A percentile compares a stretch with the other conserved stretches of the same genome.
phyloP scores from a whole-genome alignment of 2,113 vertebrate genomes.

The Noctilio leporinus region DNA sequence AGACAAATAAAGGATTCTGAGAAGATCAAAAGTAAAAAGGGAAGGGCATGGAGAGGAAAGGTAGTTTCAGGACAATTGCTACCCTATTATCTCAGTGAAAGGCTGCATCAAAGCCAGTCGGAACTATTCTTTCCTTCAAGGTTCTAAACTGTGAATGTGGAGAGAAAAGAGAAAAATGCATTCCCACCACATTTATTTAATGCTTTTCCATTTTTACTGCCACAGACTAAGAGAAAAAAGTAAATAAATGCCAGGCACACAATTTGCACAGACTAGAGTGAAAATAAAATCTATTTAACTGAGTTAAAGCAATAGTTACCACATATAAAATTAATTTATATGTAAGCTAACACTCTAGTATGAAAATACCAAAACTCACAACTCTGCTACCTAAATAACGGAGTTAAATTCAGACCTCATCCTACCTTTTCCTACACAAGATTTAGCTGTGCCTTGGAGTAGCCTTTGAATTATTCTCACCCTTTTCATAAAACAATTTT shows the following conservation, averaged over 20 bases:
- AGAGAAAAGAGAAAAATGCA: neutral
- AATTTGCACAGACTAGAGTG: neutral
- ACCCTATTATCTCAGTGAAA: neutral
- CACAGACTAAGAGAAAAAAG: neutral
- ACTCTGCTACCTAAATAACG: neutral
- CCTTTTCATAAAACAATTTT: neutral
- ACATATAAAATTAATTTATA: neutral
- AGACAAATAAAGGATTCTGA: slow-evolving; percentile 1
- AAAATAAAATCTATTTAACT: slow-evolving; percentile 36
- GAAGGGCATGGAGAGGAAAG: neutral
- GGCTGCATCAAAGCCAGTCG: neutral
- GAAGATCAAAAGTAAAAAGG: neutral
- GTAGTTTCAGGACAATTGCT: neutral
- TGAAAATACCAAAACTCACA: neutral
- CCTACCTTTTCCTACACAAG: neutral
- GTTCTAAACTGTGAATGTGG: neutral
- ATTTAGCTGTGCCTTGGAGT: neutral
- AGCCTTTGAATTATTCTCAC: neutral
- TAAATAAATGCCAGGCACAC: slow-evolving; percentile 31
- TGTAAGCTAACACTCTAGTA: neutral
- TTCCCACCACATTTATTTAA: neutral
- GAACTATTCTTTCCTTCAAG: neutral
- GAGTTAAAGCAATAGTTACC: slow-evolving; percentile 8
- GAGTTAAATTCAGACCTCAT: neutral
- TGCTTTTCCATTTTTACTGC: neutral